phyloP scores from a whole-genome alignment of 2,888 invertebrate genomes.

The Oligia fasciuncula region DNA sequence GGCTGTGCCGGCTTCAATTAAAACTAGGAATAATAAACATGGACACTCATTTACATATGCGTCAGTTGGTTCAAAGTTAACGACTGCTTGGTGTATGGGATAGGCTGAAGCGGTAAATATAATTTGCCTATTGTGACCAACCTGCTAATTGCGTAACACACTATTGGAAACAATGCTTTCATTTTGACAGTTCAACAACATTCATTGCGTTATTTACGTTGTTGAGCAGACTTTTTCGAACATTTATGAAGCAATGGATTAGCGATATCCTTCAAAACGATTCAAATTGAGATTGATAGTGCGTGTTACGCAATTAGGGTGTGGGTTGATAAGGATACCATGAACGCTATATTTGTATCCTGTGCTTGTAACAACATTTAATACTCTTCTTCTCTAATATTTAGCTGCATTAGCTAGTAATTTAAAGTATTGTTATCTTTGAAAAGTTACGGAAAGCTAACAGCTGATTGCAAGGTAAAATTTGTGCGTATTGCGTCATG shows the following conservation, averaged over 20 bases:
- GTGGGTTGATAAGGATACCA: not conserved
- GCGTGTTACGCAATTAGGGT: not conserved
- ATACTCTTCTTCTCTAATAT: not conserved
- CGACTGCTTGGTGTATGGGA: conserved; percentile 67
- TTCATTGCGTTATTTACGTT: not conserved
- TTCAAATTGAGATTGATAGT: not conserved
- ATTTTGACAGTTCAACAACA: not conserved
- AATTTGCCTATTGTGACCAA: not conserved
- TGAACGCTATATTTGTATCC: not conserved
- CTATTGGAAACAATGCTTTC: not conserved
- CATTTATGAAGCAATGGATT: not conserved
- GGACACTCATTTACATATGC: conserved; percentile 79
- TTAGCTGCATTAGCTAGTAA: not conserved
- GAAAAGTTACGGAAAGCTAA: not conserved
- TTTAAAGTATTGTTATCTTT: not conserved
- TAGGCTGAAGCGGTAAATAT: conserved; percentile 38
- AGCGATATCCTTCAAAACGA: not conserved
- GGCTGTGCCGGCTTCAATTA: conserved; percentile 79
- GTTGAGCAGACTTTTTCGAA: not conserved
- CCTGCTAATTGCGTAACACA: not conserved
- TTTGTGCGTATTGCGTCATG: too few species aligned
- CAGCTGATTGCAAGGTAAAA: not conserved
- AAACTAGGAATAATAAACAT: conserved; percentile 83
- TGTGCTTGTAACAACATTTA: not conserved
- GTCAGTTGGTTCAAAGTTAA: conserved; percentile 79